A percentile compares a stretch with the other conserved stretches of the same genome.
Conservation (phyloP, 2,888 invertebrate genomes). For the Drosophila prostipennis region DNA sequence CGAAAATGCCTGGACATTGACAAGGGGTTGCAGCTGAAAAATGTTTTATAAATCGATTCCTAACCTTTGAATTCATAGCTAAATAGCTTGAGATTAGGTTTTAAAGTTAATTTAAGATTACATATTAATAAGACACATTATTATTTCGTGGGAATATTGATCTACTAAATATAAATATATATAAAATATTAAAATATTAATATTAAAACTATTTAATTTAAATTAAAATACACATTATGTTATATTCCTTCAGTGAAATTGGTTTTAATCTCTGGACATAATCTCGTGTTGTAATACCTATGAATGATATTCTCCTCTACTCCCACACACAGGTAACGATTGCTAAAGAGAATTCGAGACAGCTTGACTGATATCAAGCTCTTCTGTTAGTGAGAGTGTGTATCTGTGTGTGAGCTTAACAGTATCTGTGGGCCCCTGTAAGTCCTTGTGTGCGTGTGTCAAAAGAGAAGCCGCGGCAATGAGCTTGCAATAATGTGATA, state of each 20-base stretch:
- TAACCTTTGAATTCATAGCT: not conserved
- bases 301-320: constrained; percentile 7
- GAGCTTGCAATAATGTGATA: constrained; percentile 80
- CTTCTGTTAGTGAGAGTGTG: not conserved
- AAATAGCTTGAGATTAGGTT: not conserved
- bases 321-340: not conserved
- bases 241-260: too few relatives aligned
- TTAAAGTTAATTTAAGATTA: too few relatives aligned
- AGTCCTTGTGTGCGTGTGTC: constrained; percentile 8
- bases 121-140: too few relatives aligned
- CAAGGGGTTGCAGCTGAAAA: constrained; percentile 21
- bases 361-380: constrained; percentile 60
- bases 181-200: too few relatives aligned
- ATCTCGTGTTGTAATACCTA: not conserved
- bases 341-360: constrained; percentile 29
- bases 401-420: constrained; percentile 18
- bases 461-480: constrained; percentile 61
- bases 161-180: too few relatives aligned
- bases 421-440: not conserved
- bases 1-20: constrained; percentile 14
- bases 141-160: too few relatives aligned
- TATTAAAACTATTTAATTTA: too few relatives aligned
- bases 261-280: not conserved
- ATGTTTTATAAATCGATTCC: constrained; percentile 18
- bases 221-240: too few relatives aligned